These are phyloP conservation scores for Semotilus atromaculatus DNA, from an alignment of 2,797 vertebrate genomes.

Conservation along the genomic window DNA sequence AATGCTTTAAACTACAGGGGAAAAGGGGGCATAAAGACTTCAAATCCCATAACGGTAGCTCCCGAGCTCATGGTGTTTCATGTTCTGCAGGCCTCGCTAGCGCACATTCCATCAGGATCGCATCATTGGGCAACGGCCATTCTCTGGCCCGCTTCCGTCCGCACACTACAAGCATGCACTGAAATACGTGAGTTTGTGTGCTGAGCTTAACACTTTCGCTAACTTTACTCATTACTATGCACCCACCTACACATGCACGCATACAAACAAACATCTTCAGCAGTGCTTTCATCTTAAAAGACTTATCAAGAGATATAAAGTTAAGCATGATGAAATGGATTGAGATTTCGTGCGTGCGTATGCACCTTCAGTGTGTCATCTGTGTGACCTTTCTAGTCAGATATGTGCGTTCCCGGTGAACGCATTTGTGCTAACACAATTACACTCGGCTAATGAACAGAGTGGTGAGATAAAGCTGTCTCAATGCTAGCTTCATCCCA, in stretches of 20 bases:
- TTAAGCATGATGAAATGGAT: conserved; percentile 27
- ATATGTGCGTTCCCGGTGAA: conserved; percentile 71
- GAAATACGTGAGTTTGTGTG: conserved; percentile 23
- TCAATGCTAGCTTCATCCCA: conserved; percentile 56
- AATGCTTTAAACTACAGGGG: not conserved
- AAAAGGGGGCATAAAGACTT: conserved; percentile 30
- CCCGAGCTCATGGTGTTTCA: conserved; percentile 24
- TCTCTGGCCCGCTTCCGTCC: conserved; percentile 44
- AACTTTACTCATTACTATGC: conserved; percentile 11
- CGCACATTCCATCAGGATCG: conserved; percentile 52
- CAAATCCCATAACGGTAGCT: conserved; percentile 48
- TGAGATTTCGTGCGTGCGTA: not conserved
- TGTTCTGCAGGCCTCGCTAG: conserved; percentile 27
- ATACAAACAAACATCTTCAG: conserved; percentile 45
- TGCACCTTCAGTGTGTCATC: conserved; percentile 70
- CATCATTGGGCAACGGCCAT: conserved; percentile 41
- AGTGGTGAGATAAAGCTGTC: conserved; percentile 67
- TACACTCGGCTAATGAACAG: conserved; percentile 81
- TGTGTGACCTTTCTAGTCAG: conserved; percentile 79
- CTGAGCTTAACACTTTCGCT: conserved; percentile 49
- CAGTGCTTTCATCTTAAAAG: conserved; percentile 11
- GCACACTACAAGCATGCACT: conserved; percentile 2
- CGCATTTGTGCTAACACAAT: conserved; percentile 81
- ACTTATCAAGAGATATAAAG: conserved; percentile 22
- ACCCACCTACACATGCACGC: conserved; percentile 36